These are phyloP conservation scores for Gorsachius magnificus DNA, from an alignment of 2,797 vertebrate species.

Conservation along the genomic window DNA sequence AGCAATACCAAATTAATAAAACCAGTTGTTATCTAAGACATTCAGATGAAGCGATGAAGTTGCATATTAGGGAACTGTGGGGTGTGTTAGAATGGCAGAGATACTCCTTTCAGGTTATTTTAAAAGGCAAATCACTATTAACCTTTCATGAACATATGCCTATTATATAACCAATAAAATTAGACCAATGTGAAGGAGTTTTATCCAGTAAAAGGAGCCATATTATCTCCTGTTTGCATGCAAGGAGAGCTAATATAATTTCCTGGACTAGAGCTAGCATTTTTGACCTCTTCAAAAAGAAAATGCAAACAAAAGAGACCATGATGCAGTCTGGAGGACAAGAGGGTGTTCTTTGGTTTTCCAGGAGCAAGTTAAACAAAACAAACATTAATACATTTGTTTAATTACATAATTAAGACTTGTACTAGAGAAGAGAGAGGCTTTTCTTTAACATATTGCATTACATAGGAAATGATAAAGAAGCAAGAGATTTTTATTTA, in stretches of 20 bases:
- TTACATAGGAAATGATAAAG: background rate
- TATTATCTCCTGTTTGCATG: background rate
- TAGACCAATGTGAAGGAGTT: background rate
- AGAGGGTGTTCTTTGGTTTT: background rate
- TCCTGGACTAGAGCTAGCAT: background rate
- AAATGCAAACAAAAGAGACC: background rate
- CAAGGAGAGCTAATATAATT: background rate
- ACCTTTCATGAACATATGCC: background rate
- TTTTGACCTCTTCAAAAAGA: background rate
- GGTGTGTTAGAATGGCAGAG: background rate
- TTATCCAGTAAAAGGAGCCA: background rate
- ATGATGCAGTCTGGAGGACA: background rate
- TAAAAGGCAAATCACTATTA: background rate
- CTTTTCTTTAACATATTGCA: background rate
- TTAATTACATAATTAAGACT: background rate
- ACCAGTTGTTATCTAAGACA: background rate
- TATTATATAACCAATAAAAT: background rate
- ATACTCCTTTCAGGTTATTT: background rate
- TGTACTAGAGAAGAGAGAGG: background rate
- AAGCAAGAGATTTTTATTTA: background rate
- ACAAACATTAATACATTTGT: background rate
- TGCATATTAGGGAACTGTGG: fast-evolving
- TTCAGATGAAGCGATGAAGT: background rate
- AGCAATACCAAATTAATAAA: background rate
- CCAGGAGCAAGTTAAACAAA: background rate